Evolutionary conservation across 2,113 vertebrate genomes (phyloP), one percentile per base, ranked within the genome.

Genomic region (Athene cunicularia): DNA sequence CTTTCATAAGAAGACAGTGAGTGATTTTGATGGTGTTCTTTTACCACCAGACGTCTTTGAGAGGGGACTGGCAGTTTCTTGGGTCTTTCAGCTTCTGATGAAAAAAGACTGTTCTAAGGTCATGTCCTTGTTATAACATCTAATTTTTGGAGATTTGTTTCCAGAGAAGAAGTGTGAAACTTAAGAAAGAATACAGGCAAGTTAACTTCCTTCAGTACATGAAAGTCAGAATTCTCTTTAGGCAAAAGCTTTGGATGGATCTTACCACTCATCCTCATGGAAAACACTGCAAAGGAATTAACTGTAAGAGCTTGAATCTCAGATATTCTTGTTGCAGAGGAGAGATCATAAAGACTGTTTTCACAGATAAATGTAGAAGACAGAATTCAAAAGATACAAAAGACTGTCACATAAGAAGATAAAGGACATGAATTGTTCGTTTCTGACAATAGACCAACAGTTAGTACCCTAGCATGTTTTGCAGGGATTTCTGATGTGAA

Each of bases 331-430:
- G 86, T 94, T 90, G 82, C 39, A 80, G 63, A 93, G 28, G 27
- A 90, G 75, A 93, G 88, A 94, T 92, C 88, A 88, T 71, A 91
- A 92, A 86, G 83, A 58, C 67, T 95, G 91, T 95, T 95, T 96
- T 95, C 80, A 95, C 62, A 92, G 75, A 95, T 80, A 95, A 95
- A 97, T 67, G 63, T 80, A 95, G 93, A 96, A 95, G 93, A 86
- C 67, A 77, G 72, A 67, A 86, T 76, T 86, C 76, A 90, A 92
- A 96, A 76, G 75, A 86, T 86, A 95, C 80, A 96, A 96, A 96
- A 88, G 88, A 22, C 80, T 94, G 86, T 90, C 94, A 94, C 67
- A 84, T 88, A 62, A 88, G 80, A 97, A 92, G 82, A 96, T 90
- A 90, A 97, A 95, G 93, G 83, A 86, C 75, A 88, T 53, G 80